Base-by-base conservation (phyloP, 2,888 invertebrate species). In the Hanleya hanleyi region DNA sequence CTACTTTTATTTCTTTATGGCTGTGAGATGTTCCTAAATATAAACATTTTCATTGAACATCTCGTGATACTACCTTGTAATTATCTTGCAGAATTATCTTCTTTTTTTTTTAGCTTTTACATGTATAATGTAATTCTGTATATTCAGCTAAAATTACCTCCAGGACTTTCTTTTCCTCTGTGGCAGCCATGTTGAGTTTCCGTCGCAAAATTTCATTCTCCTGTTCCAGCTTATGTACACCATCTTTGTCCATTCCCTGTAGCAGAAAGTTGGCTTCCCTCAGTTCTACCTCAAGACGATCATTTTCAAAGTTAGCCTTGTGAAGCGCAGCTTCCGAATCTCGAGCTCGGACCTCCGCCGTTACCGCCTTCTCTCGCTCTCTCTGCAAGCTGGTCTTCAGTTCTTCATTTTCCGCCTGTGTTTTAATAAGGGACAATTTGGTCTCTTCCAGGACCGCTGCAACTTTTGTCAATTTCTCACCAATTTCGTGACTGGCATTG, bases 401-500 rank as follows among this genome's bases (percentile, higher is more conserved):
- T 22, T 38, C 32, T 41, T 67, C 67, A 67, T 67, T 67, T 18
- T 67, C 67, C 1, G 32, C n/a, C 47, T 67, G 67, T 18, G 41
- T 67, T 38, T 67, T 38, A 2, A 47, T 32, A n/a, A 47, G 29
- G 18, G 67, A 41, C 26, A 67, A 47, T 29, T 38, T 47, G 15
- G 67, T 36, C 41, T 87, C 87, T 77, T 87, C 85, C 50, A 87
- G 73, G 35, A 86, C 84, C 57, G 84, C 82, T 41, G 81, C 83
- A 35, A 86, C 86, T 76, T 86, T 85, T 26, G 67, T 75, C 73
- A 87, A 82, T 71, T 86, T 85, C 29, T 79, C 81, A 32, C 83
- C 80, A 65, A 87, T 83, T 69, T 87, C 87, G 51, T 75, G 70
- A 67, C 81, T 84, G 12, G 85, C 84, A 74, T 85, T 87, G 75